phyloP scores from a whole-genome alignment of 92 coral and sea anemone species.

The Siderastrea radians region DNA sequence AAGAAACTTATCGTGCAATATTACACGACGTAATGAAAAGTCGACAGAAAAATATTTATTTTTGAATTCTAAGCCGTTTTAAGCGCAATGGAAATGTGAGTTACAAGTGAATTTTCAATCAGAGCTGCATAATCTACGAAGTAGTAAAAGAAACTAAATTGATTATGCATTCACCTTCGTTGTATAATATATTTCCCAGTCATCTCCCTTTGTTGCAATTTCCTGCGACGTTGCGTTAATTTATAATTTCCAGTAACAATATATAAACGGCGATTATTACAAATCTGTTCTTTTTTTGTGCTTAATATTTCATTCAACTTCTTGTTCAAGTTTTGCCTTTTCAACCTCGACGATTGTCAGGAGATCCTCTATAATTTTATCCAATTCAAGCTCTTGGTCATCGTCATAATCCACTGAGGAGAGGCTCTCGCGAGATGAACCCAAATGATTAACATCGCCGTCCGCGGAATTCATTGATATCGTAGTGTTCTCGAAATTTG shows the following conservation, averaged over 20 bases:
- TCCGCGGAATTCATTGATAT: background rate
- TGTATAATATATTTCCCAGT: background rate
- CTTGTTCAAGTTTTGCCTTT: slow-evolving; percentile 66
- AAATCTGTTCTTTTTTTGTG: background rate
- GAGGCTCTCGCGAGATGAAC: slow-evolving; percentile 15
- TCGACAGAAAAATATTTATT: background rate
- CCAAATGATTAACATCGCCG: background rate
- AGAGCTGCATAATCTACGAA: background rate
- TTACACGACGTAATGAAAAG: background rate
- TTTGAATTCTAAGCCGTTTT: background rate
- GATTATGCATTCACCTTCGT: background rate
- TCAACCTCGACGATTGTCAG: slow-evolving; percentile 80
- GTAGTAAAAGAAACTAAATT: background rate
- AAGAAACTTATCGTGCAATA: background rate
- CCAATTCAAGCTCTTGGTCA: slow-evolving; percentile 76
- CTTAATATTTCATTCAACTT: slow-evolving; percentile 2
- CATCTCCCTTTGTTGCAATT: background rate
- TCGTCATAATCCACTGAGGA: slow-evolving; percentile 47
- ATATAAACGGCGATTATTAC: background rate
- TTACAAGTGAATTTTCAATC: too few species aligned
- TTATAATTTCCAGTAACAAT: background rate
- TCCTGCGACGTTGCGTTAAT: background rate
- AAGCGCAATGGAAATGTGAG: too few species aligned
- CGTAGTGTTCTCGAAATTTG: background rate
- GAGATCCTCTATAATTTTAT: slow-evolving; percentile 81